These are phyloP conservation scores for Alligator sinensis DNA, from an alignment of 2,113 vertebrate species.

Conservation along the genomic window DNA sequence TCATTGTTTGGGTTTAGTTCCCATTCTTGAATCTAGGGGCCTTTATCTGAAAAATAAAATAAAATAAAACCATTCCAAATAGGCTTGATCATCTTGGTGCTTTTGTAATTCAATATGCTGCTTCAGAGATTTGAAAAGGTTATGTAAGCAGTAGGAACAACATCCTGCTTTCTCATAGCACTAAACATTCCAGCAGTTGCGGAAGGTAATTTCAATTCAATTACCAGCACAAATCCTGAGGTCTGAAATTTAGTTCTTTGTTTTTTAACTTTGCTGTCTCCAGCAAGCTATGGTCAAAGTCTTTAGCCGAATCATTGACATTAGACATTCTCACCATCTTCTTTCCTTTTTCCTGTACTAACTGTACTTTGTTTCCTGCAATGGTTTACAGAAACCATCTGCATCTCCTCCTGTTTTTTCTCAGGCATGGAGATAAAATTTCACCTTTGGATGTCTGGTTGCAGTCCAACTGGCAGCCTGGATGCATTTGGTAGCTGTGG, in stretches of 20 bases:
- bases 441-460: slow-evolving; percentile 75
- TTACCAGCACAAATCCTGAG: slow-evolving; percentile 74
- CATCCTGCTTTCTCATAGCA: slow-evolving; percentile 67
- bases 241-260: slow-evolving; percentile 78
- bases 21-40: background rate
- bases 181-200: slow-evolving; percentile 70
- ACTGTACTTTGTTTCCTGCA: slow-evolving; percentile 73
- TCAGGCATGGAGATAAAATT: slow-evolving; percentile 75
- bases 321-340: slow-evolving; percentile 73
- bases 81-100: background rate
- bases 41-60: background rate
- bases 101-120: slow-evolving; percentile 24
- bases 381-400: slow-evolving; percentile 72
- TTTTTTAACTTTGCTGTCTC: slow-evolving; percentile 75
- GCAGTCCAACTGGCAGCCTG: slow-evolving; percentile 72
- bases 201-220: slow-evolving; percentile 78
- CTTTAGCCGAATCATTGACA: slow-evolving; percentile 72
- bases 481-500: slow-evolving; percentile 66
- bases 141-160: slow-evolving; percentile 73
- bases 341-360: slow-evolving; percentile 72
- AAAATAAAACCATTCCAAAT: background rate
- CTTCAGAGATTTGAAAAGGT: slow-evolving; percentile 61
- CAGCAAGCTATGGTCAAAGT: slow-evolving; percentile 76
- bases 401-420: slow-evolving; percentile 75
- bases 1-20: background rate